Base-by-base conservation (phyloP, 2,888 invertebrate genomes). In the Cancer borealis region DNA sequence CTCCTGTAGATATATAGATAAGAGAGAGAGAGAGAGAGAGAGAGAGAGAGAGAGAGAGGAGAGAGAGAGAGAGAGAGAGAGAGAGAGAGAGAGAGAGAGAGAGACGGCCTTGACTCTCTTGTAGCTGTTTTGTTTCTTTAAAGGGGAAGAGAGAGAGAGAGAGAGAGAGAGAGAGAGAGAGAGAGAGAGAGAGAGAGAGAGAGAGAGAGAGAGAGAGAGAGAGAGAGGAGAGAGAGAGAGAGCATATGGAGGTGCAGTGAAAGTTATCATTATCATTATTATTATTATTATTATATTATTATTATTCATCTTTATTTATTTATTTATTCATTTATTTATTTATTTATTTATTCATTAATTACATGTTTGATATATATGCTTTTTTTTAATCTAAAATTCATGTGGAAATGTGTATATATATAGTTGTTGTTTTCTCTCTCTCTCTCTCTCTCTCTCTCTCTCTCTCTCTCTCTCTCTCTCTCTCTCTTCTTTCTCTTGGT, bases 61-160 rank as follows among this genome's bases (percentile, higher is more conserved):
- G 84, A 84, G 84, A 84, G 84, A 84, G 84, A 84, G 84, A 84
- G 84, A 84, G 84, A 84, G 84, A 84, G 84, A 84, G 84, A 84
- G 84, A 84, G 84, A 84, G 84, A 84, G 84, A 84, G 84, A 84
- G 84, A 84, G 84, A 84, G 84, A 84, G 84, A 84, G 84, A 84
- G 79, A 79, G 79, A 79, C 8, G 79, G 17, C 73, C 73, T 73
- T 73, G 73, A 73, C 73, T 73, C n/a, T 73, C 66, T 0, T 66
- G 73, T 73, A 73, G 21, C n/a, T 73, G 21, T 73, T n/a, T 73
- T 73, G n/a, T 73, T 73, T 73, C 73, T 8, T 73, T 73, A 73
- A 26, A 73, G 73, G 26, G 73, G 26, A 26, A 5, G 73, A 0
- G 73, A n/a, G 73, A 73, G 73, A 73, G 73, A 73, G 54, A 54